A percentile compares a stretch with the other conserved stretches of the same genome.
Conservation (phyloP, 2,888 invertebrate species). For the Epsilonema sp. region DNA sequence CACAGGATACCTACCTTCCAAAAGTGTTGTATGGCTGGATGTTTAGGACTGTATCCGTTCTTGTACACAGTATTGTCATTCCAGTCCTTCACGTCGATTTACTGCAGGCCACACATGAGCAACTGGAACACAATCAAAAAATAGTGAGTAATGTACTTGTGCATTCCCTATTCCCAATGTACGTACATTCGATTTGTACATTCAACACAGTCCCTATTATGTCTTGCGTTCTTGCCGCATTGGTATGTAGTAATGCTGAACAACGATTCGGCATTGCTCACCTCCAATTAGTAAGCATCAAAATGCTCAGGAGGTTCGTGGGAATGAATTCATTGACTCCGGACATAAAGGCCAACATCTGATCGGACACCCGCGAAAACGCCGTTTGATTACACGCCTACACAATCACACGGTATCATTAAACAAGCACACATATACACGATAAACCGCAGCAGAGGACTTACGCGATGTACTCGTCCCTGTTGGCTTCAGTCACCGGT, state of each 20-base stretch:
- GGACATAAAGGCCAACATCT: constrained; percentile 84
- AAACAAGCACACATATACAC: not conserved
- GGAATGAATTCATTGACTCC: constrained; percentile 87
- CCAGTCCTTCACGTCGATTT: constrained; percentile 98
- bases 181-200: not conserved
- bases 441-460: no score
- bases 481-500: constrained; percentile 73
- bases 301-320: constrained; percentile 66
- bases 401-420: constrained; percentile 10
- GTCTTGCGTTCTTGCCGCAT: no score
- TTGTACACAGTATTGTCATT: constrained; percentile 84
- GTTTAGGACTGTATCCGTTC: constrained; percentile 91
- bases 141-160: no score
- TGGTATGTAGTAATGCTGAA: no score
- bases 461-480: constrained; percentile 85
- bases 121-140: constrained; percentile 38
- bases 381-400: constrained; percentile 79
- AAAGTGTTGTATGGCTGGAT: constrained; percentile 90
- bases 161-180: no score
- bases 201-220: not conserved
- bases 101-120: constrained; percentile 92
- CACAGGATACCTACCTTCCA: no score
- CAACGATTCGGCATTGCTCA: constrained; percentile 12
- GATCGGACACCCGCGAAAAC: constrained; percentile 89
- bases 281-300: constrained; percentile 89